phyloP scores from a whole-genome alignment of 2,888 invertebrate genomes.

The Polyommatus icarus region DNA sequence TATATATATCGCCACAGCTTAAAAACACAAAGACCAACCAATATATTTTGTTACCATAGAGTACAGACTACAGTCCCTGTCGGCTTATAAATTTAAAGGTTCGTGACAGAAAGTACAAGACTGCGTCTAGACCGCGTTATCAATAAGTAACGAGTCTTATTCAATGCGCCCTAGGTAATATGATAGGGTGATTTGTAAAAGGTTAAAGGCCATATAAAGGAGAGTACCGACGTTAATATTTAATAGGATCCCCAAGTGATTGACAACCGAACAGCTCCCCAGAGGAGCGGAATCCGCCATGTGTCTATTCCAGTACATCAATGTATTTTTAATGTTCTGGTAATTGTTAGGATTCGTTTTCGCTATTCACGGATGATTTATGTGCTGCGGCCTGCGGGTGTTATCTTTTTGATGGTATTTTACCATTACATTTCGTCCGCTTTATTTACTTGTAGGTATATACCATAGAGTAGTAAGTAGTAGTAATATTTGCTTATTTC shows the following conservation, averaged over 20 bases:
- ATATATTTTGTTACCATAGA: background rate
- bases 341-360: slow-evolving; percentile 6
- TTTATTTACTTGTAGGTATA: background rate
- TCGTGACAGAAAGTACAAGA: slow-evolving; percentile 69
- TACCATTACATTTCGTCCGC: background rate
- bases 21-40: background rate
- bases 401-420: background rate
- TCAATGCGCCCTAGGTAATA: slow-evolving; percentile 52
- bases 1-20: background rate
- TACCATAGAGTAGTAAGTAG: too few species aligned
- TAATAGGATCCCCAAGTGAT: slow-evolving; percentile 71
- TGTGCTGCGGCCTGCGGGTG: background rate
- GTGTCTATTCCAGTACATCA: slow-evolving; percentile 36
- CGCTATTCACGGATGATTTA: background rate
- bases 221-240: slow-evolving; percentile 72
- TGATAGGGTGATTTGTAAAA: slow-evolving; percentile 53
- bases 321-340: slow-evolving; percentile 12
- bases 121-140: slow-evolving; percentile 65
- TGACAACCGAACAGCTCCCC: slow-evolving; percentile 63
- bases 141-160: slow-evolving; percentile 68
- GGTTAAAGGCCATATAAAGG: slow-evolving; percentile 62
- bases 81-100: slow-evolving; percentile 45
- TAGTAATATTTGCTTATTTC: too few species aligned
- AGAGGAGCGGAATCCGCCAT: slow-evolving; percentile 45
- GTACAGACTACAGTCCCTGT: background rate